A percentile compares a stretch with the other conserved stretches of the same genome.
Evolutionary conservation across 92 coral and sea anemone genomes (phyloP).

Genomic region (Palythoa heliodiscus): DNA sequence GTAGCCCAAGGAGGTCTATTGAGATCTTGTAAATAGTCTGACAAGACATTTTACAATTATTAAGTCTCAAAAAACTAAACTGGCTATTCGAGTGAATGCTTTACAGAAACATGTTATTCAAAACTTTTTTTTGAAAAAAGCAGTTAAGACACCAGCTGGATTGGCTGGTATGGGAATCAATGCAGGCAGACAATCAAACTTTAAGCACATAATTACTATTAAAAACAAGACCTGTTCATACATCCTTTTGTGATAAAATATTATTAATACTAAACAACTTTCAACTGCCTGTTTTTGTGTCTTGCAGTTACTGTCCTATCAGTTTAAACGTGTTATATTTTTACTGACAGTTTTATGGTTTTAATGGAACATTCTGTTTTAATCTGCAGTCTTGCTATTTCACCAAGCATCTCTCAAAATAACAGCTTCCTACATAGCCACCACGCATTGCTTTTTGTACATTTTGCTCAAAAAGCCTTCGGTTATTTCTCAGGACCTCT

Average conservation of each 20-base stretch:
- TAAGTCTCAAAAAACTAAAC: too few relatives aligned
- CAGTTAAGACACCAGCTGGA: too few relatives aligned
- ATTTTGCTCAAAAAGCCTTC: constrained; percentile 97
- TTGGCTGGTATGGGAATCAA: too few relatives aligned
- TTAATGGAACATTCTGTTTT: neutral
- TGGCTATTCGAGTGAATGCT: too few relatives aligned
- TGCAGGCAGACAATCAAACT: too few relatives aligned
- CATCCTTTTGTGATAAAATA: neutral
- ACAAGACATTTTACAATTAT: too few relatives aligned
- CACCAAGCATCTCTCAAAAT: constrained; percentile 90
- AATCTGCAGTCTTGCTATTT: constrained; percentile 41
- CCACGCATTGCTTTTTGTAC: constrained; percentile 98
- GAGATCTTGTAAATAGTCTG: too few relatives aligned
- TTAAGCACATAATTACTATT: neutral
- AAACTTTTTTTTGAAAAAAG: too few relatives aligned
- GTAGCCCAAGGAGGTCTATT: too few relatives aligned
- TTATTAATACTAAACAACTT: neutral
- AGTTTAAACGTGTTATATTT: neutral
- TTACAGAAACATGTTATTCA: too few relatives aligned
- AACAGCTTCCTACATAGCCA: constrained; percentile 93
- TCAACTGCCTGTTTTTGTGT: neutral
- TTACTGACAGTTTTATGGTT: neutral
- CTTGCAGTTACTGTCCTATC: neutral
- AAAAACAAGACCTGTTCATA: neutral
- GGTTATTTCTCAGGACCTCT: constrained; percentile 89